Percentiles rank a stretch among this genome's conserved stretches.
Conservation (phyloP, 2,888 invertebrate genomes). For the Coremacera marginata region DNA sequence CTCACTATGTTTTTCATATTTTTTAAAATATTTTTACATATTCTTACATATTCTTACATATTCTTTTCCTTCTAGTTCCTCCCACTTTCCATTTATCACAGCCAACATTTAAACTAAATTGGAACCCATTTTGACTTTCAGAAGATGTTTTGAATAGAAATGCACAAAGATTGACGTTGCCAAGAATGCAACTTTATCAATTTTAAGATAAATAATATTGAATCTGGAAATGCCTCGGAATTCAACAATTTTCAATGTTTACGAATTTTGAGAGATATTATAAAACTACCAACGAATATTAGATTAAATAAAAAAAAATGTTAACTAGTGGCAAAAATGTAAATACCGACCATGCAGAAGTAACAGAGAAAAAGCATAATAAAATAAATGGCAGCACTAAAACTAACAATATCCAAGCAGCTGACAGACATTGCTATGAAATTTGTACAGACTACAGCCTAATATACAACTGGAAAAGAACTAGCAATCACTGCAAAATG, state of each 20-base stretch:
- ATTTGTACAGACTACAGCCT: not conserved
- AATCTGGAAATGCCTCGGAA: conserved; percentile 13
- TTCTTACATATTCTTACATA: too few relatives aligned
- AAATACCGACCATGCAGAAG: conserved; percentile 1
- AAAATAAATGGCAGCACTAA: not conserved
- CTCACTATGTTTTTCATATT: too few relatives aligned
- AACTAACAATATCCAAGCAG: not conserved
- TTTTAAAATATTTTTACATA: too few relatives aligned
- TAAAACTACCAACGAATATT: not conserved
- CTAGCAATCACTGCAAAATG: not conserved
- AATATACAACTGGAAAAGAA: not conserved
- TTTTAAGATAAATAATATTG: not conserved
- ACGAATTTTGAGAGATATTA: not conserved
- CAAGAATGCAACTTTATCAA: too few relatives aligned
- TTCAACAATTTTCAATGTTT: not conserved
- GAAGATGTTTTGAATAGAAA: too few relatives aligned
- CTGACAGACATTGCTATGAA: not conserved
- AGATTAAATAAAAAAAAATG: not conserved
- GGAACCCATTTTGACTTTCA: too few relatives aligned
- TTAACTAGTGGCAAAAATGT: not conserved
- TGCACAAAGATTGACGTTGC: too few relatives aligned
- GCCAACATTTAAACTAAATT: too few relatives aligned
- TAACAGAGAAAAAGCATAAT: not conserved
- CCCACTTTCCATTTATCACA: too few relatives aligned
- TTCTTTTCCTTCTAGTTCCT: too few relatives aligned